These are phyloP conservation scores for Cordylochernes scorpioides DNA, from an alignment of 2,888 invertebrate species.

Conservation along the genomic window DNA sequence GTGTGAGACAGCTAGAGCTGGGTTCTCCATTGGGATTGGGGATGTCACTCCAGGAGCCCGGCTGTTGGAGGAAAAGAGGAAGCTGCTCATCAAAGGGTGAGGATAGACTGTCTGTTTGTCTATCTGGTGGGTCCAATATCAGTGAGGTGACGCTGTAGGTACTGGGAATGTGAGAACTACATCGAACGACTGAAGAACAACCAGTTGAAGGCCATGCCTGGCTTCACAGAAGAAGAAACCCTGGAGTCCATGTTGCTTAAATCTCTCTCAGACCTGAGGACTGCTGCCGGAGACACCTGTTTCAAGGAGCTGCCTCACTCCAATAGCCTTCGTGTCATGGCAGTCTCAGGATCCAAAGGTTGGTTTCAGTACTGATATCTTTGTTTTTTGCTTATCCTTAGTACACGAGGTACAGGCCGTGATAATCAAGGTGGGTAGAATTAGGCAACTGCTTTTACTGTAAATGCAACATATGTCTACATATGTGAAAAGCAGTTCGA, in stretches of 20 bases:
- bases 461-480: too few relatives aligned
- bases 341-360: constrained; percentile 90
- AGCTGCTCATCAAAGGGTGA: too few relatives aligned
- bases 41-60: constrained; percentile 80
- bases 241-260: too few relatives aligned
- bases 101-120: too few relatives aligned
- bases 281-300: constrained; percentile 84
- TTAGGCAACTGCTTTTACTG: too few relatives aligned
- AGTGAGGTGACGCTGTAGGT: too few relatives aligned
- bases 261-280: constrained; percentile 77
- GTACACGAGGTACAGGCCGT: too few relatives aligned
- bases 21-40: constrained; percentile 81
- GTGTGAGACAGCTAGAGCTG: constrained; percentile 56
- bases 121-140: too few relatives aligned
- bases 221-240: constrained; percentile 68
- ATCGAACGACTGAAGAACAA: constrained; percentile 64
- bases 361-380: too few relatives aligned
- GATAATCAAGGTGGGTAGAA: too few relatives aligned
- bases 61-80: constrained; percentile 53
- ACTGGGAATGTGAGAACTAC: constrained; percentile 62
- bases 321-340: constrained; percentile 91
- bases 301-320: constrained; percentile 37
- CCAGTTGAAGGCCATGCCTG: constrained; percentile 64
- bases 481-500: too few relatives aligned
- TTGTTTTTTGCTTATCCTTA: too few relatives aligned